Conservation (phyloP, 2,113 vertebrate species). For the Vulpes lagopus region DNA sequence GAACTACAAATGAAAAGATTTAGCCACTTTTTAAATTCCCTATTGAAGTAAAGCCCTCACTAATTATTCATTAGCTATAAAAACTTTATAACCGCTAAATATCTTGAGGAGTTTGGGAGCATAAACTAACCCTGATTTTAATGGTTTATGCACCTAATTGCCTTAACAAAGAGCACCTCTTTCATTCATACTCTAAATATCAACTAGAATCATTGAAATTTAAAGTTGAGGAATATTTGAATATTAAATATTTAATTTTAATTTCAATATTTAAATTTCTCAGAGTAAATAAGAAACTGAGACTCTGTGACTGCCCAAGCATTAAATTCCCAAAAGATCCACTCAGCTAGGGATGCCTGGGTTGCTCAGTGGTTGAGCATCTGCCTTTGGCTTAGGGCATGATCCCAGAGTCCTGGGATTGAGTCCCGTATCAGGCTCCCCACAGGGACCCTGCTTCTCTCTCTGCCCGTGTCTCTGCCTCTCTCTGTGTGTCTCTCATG, state of each 20-base stretch:
- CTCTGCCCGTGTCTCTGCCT: too few relatives aligned
- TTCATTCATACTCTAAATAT: constrained; percentile 27
- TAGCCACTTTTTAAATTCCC: constrained; percentile 20
- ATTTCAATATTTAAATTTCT: constrained; percentile 43
- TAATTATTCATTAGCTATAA: constrained; percentile 55
- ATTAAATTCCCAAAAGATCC: neutral
- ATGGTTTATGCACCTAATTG: constrained; percentile 50
- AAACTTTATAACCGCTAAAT: constrained; percentile 49
- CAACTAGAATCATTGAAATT: constrained; percentile 32
- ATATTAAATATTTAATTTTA: too few relatives aligned
- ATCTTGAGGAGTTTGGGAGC: constrained; percentile 6
- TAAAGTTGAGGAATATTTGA: neutral
- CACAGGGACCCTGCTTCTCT: too few relatives aligned
- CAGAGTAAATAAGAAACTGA: constrained; percentile 39
- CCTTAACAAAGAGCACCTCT: constrained; percentile 5
- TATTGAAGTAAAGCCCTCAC: constrained; percentile 48
- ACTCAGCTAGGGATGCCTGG: too few relatives aligned
- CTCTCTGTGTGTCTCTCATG: too few relatives aligned
- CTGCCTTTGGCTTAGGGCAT: too few relatives aligned
- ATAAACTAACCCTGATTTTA: constrained; percentile 47
- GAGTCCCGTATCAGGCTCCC: too few relatives aligned
- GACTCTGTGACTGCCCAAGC: neutral
- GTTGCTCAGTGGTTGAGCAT: too few relatives aligned
- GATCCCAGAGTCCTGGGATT: too few relatives aligned
- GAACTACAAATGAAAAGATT: constrained; percentile 61